These are phyloP conservation scores for Phortica okadai DNA, from an alignment of 2,888 invertebrate species.

Conservation along the genomic window DNA sequence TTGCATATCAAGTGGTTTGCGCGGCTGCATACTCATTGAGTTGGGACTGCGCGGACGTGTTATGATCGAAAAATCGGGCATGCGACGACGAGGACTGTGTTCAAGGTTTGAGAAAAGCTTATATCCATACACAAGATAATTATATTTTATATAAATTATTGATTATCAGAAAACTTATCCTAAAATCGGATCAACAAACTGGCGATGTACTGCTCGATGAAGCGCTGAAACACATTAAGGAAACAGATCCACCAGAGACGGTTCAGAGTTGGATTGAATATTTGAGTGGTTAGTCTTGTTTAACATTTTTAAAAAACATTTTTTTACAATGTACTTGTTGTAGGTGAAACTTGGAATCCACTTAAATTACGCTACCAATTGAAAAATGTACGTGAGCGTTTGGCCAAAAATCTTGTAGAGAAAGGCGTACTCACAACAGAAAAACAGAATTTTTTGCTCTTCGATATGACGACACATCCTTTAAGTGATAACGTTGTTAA, in stretches of 20 bases:
- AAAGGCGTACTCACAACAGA: constrained; percentile 99
- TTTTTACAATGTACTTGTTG: neutral
- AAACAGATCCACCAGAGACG: constrained; percentile 97
- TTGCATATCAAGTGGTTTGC: constrained; percentile 98
- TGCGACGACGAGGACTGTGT: constrained; percentile 94
- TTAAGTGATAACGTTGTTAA: constrained; percentile 96
- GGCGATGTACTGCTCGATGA: constrained; percentile 97
- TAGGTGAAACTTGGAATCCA: constrained; percentile 99
- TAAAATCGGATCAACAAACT: constrained; percentile 93
- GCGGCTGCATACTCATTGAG: constrained; percentile 99
- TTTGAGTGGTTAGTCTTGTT: constrained; percentile 87
- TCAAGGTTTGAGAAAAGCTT: constrained; percentile 81
- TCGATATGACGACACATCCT: constrained; percentile 99
- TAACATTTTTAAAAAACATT: neutral
- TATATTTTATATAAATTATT: constrained; percentile 20
- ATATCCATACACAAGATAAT: neutral
- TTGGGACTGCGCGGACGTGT: constrained; percentile 95
- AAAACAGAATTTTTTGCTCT: constrained; percentile 99
- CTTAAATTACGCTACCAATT: constrained; percentile 98
- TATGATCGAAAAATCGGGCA: constrained; percentile 97
- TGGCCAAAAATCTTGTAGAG: constrained; percentile 99
- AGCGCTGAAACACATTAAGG: constrained; percentile 98
- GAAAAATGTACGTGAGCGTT: constrained; percentile 98
- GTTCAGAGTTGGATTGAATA: constrained; percentile 99
- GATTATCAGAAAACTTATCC: constrained; percentile 81